Base-by-base conservation (phyloP, 1,140 invertebrate genomes). In the Heliconius congener region DNA sequence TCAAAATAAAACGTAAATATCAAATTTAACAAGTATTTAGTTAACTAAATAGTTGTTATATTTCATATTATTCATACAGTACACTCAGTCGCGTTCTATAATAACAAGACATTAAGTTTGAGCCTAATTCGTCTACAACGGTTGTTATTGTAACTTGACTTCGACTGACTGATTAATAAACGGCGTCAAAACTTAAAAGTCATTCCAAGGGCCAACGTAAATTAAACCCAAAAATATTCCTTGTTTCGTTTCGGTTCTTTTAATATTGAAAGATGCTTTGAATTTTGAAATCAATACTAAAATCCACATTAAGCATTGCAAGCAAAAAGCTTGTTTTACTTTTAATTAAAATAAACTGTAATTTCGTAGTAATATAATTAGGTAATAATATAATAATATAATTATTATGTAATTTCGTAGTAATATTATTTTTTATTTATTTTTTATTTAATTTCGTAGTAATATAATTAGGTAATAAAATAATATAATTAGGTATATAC, bases 161-260 rank as follows among this genome's bases (percentile, higher is more conserved):
- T 66, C 72, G 23, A 72, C 77, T 78, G 72, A 55, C 77, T 78
- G 74, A 78, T 78, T 78, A 78, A 78, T 73, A 73, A 74, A 23
- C 23, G 72, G 39, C 52, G 55, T 57, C 50, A 37, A 23, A 73
- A 55, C 60, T 73, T 72, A 57, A 39, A 75, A 72, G 70, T 72
- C 72, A 57, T 73, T 78, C 39, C 60, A 74, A 74, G 55, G 77
- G 77, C 50, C 72, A 73, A 34, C 37, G 16, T 19, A 60, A 52
- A 23, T 23, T 23, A 78, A 13, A 34, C 52, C 73, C 50, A 37
- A 52, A 2, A 72, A 73, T 73, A 73, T 74, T 42, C 52, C 55
- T 73, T 60, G 27, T n/a, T 66, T 66, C 60, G 23, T n/a, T 66
- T 66, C 60, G 23, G 27, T 66, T 66, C 60, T 11, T 66, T 66